These are phyloP conservation scores for Drosophila asahinai DNA, from an alignment of 1,140 invertebrate genomes.

Conservation along the genomic window DNA sequence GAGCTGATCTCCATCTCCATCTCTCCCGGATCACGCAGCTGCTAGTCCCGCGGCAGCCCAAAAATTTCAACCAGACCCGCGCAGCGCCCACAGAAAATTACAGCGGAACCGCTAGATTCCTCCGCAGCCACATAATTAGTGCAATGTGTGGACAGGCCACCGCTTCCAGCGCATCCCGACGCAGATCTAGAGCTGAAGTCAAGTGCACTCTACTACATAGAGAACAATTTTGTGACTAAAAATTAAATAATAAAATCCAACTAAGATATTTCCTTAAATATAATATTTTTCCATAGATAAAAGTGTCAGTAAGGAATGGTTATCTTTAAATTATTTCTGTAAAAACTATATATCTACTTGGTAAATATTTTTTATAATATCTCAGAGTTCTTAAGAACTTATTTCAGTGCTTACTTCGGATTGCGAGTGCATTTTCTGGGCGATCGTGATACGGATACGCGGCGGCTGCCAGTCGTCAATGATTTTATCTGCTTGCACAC, in stretches of 20 bases:
- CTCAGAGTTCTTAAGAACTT: not conserved
- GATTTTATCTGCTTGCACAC: conserved; percentile 67
- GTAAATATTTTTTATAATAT: no score
- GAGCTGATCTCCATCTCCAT: conserved; percentile 29
- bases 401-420: conserved; percentile 7
- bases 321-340: no score
- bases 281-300: not conserved
- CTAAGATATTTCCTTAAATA: no score
- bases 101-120: conserved; percentile 63
- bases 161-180: conserved; percentile 28
- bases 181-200: conserved; percentile 22
- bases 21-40: conserved; percentile 32
- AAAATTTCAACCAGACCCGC: conserved; percentile 27
- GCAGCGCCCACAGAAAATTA: conserved; percentile 74
- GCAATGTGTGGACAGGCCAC: conserved; percentile 77
- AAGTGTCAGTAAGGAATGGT: not conserved
- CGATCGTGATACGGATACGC: conserved; percentile 67
- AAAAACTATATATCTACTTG: not conserved
- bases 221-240: not conserved
- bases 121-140: conserved; percentile 71
- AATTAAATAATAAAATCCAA: not conserved
- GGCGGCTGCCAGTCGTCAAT: conserved; percentile 56
- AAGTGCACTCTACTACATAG: conserved; percentile 26
- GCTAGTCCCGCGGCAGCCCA: conserved; percentile 10
- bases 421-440: conserved; percentile 32